Base-by-base conservation (phyloP, 2,113 vertebrate species). In the Platysternon megacephalum region DNA sequence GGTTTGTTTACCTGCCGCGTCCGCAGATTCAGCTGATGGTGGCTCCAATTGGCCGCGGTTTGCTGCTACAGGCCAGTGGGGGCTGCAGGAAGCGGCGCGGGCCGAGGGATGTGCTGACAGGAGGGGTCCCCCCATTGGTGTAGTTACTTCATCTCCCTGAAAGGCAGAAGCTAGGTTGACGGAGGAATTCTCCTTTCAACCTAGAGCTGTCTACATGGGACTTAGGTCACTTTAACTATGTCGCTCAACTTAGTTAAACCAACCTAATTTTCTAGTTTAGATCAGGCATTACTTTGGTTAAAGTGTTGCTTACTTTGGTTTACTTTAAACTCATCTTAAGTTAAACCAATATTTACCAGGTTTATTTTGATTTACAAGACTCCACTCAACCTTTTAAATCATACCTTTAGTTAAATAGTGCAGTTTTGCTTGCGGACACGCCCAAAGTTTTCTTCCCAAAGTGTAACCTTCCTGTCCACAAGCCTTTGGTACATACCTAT, bases 301-400 rank as follows among this genome's bases (percentile, higher is more conserved):
- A 51, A 42, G 91, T 52, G 83, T 44, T 84, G 19, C 39, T 94
- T 87, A n/a, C 93, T 94, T 86, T 82, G 52, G 78, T 91, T 95
- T 88, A 83, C 56, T 95, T 92, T 94, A 72, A 93, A 86, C 55
- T 68, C n/a, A 72, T 5, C 56, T 56, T 52, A 82, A 87, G 79
- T 95, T 82, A 96, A 94, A 82, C 35, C 78, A 87, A 92, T 39
- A 11, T 87, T 35, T 90, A 44, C 14, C 55, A 94, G 61, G 78
- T 12, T 93, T 49, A 52, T 44, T 93, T 39, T 90, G 46, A 94
- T 94, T 92, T 87, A n/a, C 94, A 91, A 87, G 29, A 91, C 35
- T 39, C 84, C 44, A 56, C 17, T 78, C 35, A 95, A 89, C 22
- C 84, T 89, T 90, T 91, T 52, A 93, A 89, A 84, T 76, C 51